Conservation (phyloP, 2,888 invertebrate genomes). For the Chirona hameri region DNA sequence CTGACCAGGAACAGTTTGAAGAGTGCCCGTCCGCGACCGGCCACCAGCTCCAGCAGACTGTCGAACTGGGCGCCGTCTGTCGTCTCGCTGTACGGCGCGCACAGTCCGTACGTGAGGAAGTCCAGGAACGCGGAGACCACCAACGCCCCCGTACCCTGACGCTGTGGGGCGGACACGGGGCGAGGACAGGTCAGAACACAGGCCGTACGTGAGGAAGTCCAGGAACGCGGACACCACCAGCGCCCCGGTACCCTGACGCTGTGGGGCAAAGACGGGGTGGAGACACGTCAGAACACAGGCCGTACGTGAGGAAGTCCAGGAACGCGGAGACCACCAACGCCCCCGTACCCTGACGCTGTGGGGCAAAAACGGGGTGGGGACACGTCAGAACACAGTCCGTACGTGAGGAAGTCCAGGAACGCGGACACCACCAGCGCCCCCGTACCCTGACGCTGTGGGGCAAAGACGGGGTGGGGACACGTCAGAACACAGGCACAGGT, state of each 20-base stretch:
- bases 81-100: constrained; percentile 98
- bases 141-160: constrained; percentile 87
- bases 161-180: no score
- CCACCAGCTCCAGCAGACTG: constrained; percentile 86
- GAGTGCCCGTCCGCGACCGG: constrained; percentile 80
- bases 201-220: constrained; percentile 94
- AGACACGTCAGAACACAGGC: no score
- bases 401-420: constrained; percentile 97
- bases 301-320: constrained; percentile 96
- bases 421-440: constrained; percentile 94
- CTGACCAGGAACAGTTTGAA: constrained; percentile 77
- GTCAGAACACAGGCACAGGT: constrained; percentile 95
- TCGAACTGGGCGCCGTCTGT: constrained; percentile 97
- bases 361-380: no score
- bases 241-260: constrained; percentile 87
- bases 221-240: constrained; percentile 95
- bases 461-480: no score
- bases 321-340: constrained; percentile 94
- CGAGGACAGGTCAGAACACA: no score
- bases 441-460: constrained; percentile 70
- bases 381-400: constrained; percentile 95
- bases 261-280: neutral
- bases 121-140: constrained; percentile 97
- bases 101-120: constrained; percentile 96
- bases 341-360: constrained; percentile 78